These are phyloP conservation scores for Pectinophora gossypiella DNA, from an alignment of 1,140 invertebrate genomes.

Conservation along the genomic window DNA sequence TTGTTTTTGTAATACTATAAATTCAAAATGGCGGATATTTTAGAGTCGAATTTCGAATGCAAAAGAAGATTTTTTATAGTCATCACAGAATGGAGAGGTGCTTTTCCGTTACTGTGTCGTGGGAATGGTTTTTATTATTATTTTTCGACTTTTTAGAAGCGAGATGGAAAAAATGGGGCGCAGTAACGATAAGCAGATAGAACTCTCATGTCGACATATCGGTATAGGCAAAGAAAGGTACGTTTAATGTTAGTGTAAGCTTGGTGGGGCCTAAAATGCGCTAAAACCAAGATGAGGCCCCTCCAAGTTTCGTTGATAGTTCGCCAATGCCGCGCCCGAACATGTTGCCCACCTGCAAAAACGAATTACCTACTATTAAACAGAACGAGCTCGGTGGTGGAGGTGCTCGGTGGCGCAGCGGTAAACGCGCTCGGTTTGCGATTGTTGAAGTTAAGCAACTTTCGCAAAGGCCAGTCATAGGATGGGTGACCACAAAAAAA, in stretches of 20 bases:
- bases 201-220: conserved; percentile 31
- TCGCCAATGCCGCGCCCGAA: conserved; percentile 90
- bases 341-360: conserved; percentile 84
- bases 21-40: conserved; percentile 37
- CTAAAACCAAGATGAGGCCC: conserved; percentile 81
- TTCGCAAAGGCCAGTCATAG: too few relatives aligned
- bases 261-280: conserved; percentile 15
- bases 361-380: too few relatives aligned
- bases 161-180: conserved; percentile 7
- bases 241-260: conserved; percentile 16
- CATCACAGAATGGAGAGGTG: conserved; percentile 38
- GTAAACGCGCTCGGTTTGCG: too few relatives aligned
- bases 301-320: conserved; percentile 86
- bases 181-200: conserved; percentile 30
- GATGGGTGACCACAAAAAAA: too few relatives aligned
- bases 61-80: conserved; percentile 27
- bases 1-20: conserved; percentile 22
- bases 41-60: conserved; percentile 28
- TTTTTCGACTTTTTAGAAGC: background rate
- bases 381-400: too few relatives aligned
- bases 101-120: conserved; percentile 26
- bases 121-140: background rate
- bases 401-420: too few relatives aligned
- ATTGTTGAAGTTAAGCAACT: too few relatives aligned
- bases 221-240: conserved; percentile 31